These are phyloP conservation scores for human (Homo sapiens) DNA, from an alignment of 2,113 vertebrate species.

Conservation along the genomic window GRCh38 chr18:4014001-4014500, in stretches of 20 bases:
- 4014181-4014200: too few species aligned
- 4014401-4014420: not conserved
- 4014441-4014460: not conserved
- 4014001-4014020: not conserved
- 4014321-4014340: too few species aligned
- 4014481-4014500: not conserved
- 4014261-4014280: too few species aligned
- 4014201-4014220: too few species aligned
- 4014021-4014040: not conserved
- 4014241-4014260: too few species aligned
- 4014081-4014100: not conserved
- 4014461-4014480: not conserved
- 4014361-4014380: not conserved
- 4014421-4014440: not conserved
- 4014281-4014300: too few species aligned
- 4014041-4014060: not conserved
- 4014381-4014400: not conserved
- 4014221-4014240: fast-evolving
- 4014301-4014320: too few species aligned
- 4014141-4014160: too few species aligned
- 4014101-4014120: not conserved
- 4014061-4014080: not conserved
- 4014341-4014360: not conserved
- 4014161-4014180: too few species aligned
- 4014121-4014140: not conserved